Conservation (phyloP, 2,797 vertebrate genomes). For the Lithobates sylvaticus region DNA sequence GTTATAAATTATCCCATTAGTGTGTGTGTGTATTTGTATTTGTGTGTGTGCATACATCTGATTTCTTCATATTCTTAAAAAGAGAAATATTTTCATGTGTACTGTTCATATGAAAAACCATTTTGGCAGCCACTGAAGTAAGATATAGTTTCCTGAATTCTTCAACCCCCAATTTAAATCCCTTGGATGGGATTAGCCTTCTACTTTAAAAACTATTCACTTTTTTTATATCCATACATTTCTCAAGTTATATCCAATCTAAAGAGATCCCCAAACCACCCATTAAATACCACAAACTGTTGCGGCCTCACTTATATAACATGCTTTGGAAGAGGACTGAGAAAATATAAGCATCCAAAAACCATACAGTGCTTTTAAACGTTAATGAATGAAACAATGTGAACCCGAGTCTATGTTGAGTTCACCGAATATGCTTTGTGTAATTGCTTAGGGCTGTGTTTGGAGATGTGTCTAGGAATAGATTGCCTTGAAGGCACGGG, state of each 20-base stretch:
- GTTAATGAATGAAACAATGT: neutral
- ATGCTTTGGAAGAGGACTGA: neutral
- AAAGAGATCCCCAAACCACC: neutral
- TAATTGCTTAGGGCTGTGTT: conserved; percentile 35
- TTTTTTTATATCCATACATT: neutral
- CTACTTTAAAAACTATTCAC: neutral
- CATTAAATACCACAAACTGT: neutral
- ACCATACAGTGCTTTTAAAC: neutral
- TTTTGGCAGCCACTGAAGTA: neutral
- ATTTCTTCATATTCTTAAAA: neutral
- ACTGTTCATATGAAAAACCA: neutral
- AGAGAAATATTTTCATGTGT: neutral
- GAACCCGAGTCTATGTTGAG: neutral
- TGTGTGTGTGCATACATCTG: too few relatives aligned
- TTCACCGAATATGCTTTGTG: conserved; percentile 17
- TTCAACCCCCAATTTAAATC: neutral
- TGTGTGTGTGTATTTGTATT: too few relatives aligned
- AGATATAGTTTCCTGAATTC: neutral
- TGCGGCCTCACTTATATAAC: neutral
- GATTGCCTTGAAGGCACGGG: conserved; percentile 30
- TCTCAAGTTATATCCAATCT: neutral
- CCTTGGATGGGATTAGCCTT: neutral
- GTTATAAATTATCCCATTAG: too few relatives aligned
- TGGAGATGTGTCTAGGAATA: conserved; percentile 34
- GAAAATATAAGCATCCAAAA: neutral